Conservation (phyloP, 2,113 vertebrate species). For the Ceuthmochares aereus region DNA sequence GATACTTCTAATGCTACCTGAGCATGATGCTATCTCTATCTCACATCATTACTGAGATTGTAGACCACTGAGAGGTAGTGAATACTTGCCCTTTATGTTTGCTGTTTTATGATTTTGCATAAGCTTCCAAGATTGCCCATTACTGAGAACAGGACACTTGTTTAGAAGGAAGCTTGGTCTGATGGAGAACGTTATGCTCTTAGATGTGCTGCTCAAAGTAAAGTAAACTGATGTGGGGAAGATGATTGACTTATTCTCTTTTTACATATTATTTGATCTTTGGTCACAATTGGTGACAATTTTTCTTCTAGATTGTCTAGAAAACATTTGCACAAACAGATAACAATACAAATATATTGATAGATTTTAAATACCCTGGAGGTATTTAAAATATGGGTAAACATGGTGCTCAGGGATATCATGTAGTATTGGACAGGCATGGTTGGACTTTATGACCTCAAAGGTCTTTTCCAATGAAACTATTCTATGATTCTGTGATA, state of each 20-base stretch:
- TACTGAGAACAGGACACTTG: not conserved
- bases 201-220: not conserved
- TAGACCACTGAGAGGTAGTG: not conserved
- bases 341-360: not conserved
- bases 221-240: not conserved
- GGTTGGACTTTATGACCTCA: too few species aligned
- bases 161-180: not conserved
- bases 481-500: not conserved
- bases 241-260: not conserved
- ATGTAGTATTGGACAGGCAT: too few species aligned
- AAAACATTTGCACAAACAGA: not conserved
- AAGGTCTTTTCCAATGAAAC: too few species aligned
- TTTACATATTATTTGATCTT: not conserved
- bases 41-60: not conserved
- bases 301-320: not conserved
- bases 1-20: not conserved
- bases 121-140: not conserved
- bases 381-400: too few species aligned
- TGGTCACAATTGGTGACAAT: not conserved
- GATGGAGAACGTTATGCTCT: not conserved
- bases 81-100: not conserved
- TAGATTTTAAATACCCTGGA: too few species aligned
- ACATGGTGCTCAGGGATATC: too few species aligned
- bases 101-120: not conserved
- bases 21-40: not conserved